Base-by-base conservation (phyloP, 2,888 invertebrate genomes). In the Tenthredo livida region DNA sequence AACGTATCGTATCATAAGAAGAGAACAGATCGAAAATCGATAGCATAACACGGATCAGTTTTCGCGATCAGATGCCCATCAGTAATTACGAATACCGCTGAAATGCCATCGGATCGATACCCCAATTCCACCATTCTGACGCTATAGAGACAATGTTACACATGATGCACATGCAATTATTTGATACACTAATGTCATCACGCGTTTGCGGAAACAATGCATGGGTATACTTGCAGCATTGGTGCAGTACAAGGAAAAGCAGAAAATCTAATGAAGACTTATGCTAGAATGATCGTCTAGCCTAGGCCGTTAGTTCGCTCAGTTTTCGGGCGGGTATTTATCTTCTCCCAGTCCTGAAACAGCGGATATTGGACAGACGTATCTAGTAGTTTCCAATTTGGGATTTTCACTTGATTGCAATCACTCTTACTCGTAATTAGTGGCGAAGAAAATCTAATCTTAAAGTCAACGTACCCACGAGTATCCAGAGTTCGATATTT, bases 251-350 rank as follows among this genome's bases (percentile, higher is more conserved):
- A 50, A 17, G n/a, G 17, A 50, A 50, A n/a, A 50, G 3, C n/a
- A 17, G 50, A 54, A n/a, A 54, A 54, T 54, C 54, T 17, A n/a
- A n/a, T n/a, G n/a, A 54, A n/a, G n/a, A n/a, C 54, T 1, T 2
- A n/a, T 54, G 54, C 54, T 54, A n/a, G 54, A 54, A 54, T n/a
- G n/a, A n/a, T 54, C n/a, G n/a, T n/a, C 54, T n/a, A 54, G 54
- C 12, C 47, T 47, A 3, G 47, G 12, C 47, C 47, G 47, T 15
- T 47, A 12, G 47, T 47, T 47, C 15, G 47, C 47, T 47, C 47
- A 47, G 47, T 47, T 47, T 47, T 47, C 12, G 47, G 47, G 47
- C 15, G 47, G 15, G 15, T 47, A 47, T 47, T 47, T 47, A 47
- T 47, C n/a, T 54, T 54, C n/a, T 61, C 25, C 9, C 1, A 61